Conservation (phyloP, 2,888 invertebrate genomes). For the Tethea ocularis region DNA sequence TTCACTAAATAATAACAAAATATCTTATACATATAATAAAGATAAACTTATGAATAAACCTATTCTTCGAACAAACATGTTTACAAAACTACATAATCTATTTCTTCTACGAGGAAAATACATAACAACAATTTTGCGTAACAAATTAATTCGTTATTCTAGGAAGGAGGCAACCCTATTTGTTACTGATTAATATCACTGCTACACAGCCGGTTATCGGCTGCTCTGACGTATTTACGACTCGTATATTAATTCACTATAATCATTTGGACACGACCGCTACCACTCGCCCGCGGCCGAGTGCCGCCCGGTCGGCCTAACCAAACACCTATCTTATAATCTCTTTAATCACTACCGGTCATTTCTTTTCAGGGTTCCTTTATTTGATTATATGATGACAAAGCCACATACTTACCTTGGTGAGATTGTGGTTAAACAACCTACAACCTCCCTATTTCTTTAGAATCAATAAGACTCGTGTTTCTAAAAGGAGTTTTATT, state of each 20-base stretch:
- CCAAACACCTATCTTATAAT: slow-evolving; percentile 57
- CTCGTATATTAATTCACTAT: slow-evolving; percentile 48
- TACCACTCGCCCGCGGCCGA: slow-evolving; percentile 44
- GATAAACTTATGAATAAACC: too few species aligned
- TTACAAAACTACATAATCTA: neutral
- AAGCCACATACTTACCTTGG: too few species aligned
- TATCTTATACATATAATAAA: too few species aligned
- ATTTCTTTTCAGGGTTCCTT: slow-evolving; percentile 33
- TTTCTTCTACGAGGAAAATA: neutral
- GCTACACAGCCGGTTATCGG: slow-evolving; percentile 28
- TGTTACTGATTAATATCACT: slow-evolving; percentile 35
- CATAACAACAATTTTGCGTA: neutral
- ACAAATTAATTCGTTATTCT: neutral
- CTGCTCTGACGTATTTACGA: slow-evolving; percentile 48
- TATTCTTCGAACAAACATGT: neutral
- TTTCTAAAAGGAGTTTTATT: too few species aligned
- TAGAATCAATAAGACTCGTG: too few species aligned
- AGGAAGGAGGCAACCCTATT: slow-evolving; percentile 9
- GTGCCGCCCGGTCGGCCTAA: slow-evolving; percentile 27
- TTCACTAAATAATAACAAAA: too few species aligned
- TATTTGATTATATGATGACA: slow-evolving; percentile 25
- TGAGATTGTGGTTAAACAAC: too few species aligned
- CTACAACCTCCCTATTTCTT: too few species aligned
- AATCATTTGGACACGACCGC: slow-evolving; percentile 60
- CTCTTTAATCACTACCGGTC: slow-evolving; percentile 68